Evolutionary conservation across 2,888 invertebrate species (phyloP), one percentile per base, ranked within the genome.

Genomic region (Pterostichus madidus): DNA sequence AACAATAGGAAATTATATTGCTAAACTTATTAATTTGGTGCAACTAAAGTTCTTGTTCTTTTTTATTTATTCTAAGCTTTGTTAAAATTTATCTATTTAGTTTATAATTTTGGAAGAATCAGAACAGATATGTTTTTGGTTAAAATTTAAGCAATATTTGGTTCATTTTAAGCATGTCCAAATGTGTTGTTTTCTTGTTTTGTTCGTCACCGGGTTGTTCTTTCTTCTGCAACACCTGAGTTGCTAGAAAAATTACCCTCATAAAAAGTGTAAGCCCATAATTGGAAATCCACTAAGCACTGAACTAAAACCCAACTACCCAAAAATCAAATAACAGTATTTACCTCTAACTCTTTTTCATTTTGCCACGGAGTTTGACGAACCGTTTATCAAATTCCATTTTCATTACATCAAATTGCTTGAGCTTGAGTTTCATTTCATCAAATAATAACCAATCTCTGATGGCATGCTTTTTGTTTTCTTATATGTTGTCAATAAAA

Each of bases 321-420:
- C 68, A 17, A 44, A 71, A 71, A 71, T 71, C 68, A 71, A 71
- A 71, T 71, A 71, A 71, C 68, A 71, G 68, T 71, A 44, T 71
- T 71, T 71, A 71, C 68, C 68, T 71, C 68, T 71, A 44, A 39
- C 68, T 71, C 64, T 71, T 71, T 71, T 71, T 71, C 56, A 56
- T 39, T 71, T 71, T 71, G 68, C 13, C 68, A 8, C 7, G 6
- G 44, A n/a, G 46, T 71, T 44, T 71, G 68, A 71, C 39, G 68
- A 64, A 71, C 68, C 68, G 53, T 75, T 75, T 75, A 75, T 75
- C 53, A 75, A 75, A 75, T 75, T 52, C 53, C 75, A 49, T 46
- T 73, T 73, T 73, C 73, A 73, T 73, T 73, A 73, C 31, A 17
- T 73, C 73, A 73, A 46, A 73, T 75, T 75, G 49, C 75, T 31